Conservation (phyloP, 2,888 invertebrate genomes). For the Orthosia incerta region DNA sequence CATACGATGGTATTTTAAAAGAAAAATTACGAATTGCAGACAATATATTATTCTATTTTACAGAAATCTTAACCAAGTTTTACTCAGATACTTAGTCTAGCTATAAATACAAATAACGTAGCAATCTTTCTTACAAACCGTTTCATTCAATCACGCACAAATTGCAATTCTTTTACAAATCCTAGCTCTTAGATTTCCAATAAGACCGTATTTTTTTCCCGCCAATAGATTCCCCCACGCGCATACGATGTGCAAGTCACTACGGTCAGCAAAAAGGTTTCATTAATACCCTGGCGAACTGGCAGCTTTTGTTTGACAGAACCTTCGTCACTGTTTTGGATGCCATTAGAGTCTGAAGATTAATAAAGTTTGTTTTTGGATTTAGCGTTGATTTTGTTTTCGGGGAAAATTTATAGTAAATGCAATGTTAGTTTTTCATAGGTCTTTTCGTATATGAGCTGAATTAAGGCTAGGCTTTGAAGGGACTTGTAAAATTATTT, state of each 20-base stretch:
- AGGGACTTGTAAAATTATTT: neutral
- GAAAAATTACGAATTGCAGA: too few relatives aligned
- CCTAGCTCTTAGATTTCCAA: conserved; percentile 57
- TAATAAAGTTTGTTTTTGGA: conserved; percentile 49
- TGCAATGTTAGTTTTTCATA: neutral
- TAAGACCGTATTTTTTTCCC: conserved; percentile 58
- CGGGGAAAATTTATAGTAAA: neutral
- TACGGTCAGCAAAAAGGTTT: conserved; percentile 78
- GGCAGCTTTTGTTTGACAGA: conserved; percentile 69
- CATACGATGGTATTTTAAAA: neutral
- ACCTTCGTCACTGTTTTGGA: conserved; percentile 72
- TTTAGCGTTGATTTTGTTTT: conserved; percentile 26
- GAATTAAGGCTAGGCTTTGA: neutral
- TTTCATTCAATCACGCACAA: conserved; percentile 50
- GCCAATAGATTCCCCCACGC: conserved; percentile 55
- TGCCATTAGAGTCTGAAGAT: conserved; percentile 51
- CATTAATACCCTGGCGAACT: conserved; percentile 73
- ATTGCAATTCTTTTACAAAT: conserved; percentile 59
- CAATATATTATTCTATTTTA: neutral
- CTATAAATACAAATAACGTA: neutral
- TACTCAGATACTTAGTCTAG: neutral
- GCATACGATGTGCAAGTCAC: conserved; percentile 78
- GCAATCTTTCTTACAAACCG: conserved; percentile 11
- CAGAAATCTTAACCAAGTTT: neutral
- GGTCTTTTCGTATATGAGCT: neutral